These are phyloP conservation scores for Parnassius mnemosyne DNA, from an alignment of 2,888 invertebrate genomes.

Conservation along the genomic window DNA sequence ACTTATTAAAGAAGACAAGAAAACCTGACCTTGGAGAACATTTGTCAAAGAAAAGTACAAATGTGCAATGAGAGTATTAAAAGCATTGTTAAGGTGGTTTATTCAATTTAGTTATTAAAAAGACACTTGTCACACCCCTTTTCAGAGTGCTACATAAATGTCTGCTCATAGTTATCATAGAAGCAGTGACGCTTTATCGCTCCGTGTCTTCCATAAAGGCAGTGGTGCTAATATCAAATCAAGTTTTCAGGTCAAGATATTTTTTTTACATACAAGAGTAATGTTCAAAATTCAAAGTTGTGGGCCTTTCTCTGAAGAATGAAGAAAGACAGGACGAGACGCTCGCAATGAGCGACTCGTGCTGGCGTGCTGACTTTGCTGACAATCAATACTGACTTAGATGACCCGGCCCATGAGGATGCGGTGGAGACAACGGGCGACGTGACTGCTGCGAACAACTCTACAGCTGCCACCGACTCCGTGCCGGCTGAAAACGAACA, in stretches of 20 bases:
- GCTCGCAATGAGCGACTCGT: constrained; percentile 70
- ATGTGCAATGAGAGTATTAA: constrained; percentile 29
- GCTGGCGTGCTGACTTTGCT: constrained; percentile 64
- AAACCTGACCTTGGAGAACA: constrained; percentile 30
- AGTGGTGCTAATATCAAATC: constrained; percentile 77
- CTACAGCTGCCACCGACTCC: constrained; percentile 50
- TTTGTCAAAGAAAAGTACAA: constrained; percentile 34
- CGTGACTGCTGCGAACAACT: constrained; percentile 49
- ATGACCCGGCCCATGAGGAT: constrained; percentile 63
- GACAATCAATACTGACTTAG: constrained; percentile 67
- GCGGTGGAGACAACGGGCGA: constrained; percentile 50
- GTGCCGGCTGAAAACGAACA: constrained; percentile 53
- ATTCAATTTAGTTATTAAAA: constrained; percentile 28
- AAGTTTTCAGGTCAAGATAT: constrained; percentile 77
- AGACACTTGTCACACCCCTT: constrained; percentile 32
- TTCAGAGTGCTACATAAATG: constrained; percentile 41
- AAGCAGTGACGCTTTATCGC: constrained; percentile 50
- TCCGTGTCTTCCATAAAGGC: constrained; percentile 52
- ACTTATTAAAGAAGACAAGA: constrained; percentile 23
- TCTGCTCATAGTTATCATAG: constrained; percentile 47
- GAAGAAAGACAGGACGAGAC: constrained; percentile 62
- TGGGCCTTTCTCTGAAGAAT: constrained; percentile 34
- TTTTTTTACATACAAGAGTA: constrained; percentile 50
- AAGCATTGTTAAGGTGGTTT: constrained; percentile 27
- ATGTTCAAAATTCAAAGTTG: constrained; percentile 40